phyloP scores from a whole-genome alignment of 2,797 vertebrate genomes.

The Pipistrellus nathusii region DNA sequence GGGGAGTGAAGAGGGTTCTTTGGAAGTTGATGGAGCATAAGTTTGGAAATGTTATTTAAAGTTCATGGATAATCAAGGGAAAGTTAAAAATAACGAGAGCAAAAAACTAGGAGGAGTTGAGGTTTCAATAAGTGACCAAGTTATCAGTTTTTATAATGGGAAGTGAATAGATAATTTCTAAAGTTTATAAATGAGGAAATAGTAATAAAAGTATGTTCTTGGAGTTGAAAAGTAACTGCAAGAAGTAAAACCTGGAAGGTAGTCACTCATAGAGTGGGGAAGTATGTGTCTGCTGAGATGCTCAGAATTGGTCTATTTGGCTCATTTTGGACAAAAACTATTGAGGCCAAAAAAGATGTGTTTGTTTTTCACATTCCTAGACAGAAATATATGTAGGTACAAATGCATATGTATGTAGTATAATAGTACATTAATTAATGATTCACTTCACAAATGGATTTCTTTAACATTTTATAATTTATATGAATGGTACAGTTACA shows the following conservation, averaged over 20 bases:
- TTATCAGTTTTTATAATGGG: conserved; percentile 14
- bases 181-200: conserved; percentile 39
- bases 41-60: conserved; percentile 5
- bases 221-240: background rate
- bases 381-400: background rate
- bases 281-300: background rate
- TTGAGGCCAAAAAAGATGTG: background rate
- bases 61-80: background rate
- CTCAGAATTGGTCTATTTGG: background rate
- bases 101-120: background rate
- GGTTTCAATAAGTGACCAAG: background rate
- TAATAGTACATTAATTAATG: background rate
- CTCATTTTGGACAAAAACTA: conserved; percentile 22
- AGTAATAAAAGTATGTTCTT: background rate
- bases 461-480: conserved; percentile 37
- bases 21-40: background rate
- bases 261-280: background rate
- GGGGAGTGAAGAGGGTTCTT: background rate
- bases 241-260: conserved; percentile 26
- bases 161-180: conserved; percentile 5
- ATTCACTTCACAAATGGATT: conserved; percentile 39
- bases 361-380: conserved; percentile 36
- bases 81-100: conserved; percentile 11
- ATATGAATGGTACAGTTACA: background rate
- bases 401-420: background rate